Conservation (phyloP, 64 coral and sea anemone species). For the Dendrophyllia cribrosa region DNA sequence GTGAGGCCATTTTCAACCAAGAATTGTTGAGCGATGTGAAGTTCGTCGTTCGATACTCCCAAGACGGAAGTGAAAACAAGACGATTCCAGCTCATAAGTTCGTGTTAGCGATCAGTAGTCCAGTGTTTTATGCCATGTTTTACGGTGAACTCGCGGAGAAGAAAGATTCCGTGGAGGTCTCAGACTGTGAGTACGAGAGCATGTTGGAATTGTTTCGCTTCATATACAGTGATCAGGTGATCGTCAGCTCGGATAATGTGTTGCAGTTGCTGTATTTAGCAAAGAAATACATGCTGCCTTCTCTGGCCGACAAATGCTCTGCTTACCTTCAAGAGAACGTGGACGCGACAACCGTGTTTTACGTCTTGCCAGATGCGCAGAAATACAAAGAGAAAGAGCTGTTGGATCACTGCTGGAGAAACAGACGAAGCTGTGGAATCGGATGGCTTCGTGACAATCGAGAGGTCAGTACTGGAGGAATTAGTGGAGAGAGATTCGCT, state of each 20-base stretch:
- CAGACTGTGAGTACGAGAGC: conserved; percentile 29
- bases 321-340: conserved; percentile 23
- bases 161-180: background rate
- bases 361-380: conserved; percentile 2
- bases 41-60: conserved; percentile 5
- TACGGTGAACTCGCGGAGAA: conserved; percentile 11
- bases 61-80: background rate
- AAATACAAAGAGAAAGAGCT: conserved; percentile 4
- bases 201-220: conserved; percentile 41
- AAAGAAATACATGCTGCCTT: conserved; percentile 27
- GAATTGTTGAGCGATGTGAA: conserved; percentile 8
- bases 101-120: conserved; percentile 39
- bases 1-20: too few species aligned
- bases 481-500: too few species aligned
- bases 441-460: too few species aligned
- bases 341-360: conserved; percentile 14
- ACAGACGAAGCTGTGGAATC: too few species aligned
- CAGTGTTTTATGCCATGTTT: conserved; percentile 45
- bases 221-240: too few species aligned
- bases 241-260: conserved; percentile 8
- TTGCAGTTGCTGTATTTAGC: conserved; percentile 11
- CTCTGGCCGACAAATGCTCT: conserved; percentile 15
- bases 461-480: too few species aligned
- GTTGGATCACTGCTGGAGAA: background rate
- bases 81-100: conserved; percentile 35